Base-by-base conservation (phyloP, 2,888 invertebrate species). In the Neelides folsomi region DNA sequence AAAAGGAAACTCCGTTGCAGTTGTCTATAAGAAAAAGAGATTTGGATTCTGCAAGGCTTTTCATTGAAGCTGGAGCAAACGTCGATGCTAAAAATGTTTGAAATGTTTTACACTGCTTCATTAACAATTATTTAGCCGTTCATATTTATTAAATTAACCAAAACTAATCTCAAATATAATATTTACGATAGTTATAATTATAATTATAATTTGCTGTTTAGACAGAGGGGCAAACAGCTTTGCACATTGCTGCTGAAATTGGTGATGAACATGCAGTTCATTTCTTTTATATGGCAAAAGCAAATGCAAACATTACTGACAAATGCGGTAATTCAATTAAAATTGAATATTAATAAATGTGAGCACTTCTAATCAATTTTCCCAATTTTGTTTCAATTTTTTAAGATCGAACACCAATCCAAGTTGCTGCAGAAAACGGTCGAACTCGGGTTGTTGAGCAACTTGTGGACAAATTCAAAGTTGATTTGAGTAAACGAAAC, bases 361-460 rank as follows among this genome's bases (percentile, higher is more conserved):
- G n/a, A n/a, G n/a, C n/a, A n/a, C n/a, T n/a, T n/a, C n/a, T n/a
- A n/a, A n/a, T n/a, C n/a, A n/a, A n/a, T n/a, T n/a, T n/a, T n/a
- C n/a, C n/a, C n/a, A n/a, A n/a, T 27, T 27, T 27, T 27, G 4
- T 27, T 27, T 27, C n/a, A n/a, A 27, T 5, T 7, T 27, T 65
- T 68, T 13, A 72, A 79, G 97, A 98, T 73, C 82, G 95, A 44
- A 94, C 94, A 1, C 93, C 97, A 0, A 86, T 97, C 79, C 95
- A 97, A 71, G 75, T 97, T 67, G 98, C 98, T 12, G 95, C 97
- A 0, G 97, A 97, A 72, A 84, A 89, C 67, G 98, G 98, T 0
- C 92, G 95, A 70, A 95, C 95, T 1, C 80, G 81, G 49, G 83
- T 95, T 66, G 97, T 98, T 55, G 97, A 98, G 71, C 78, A 94